Conservation (phyloP, 2,113 vertebrate species). For the Nesogale talazaci region DNA sequence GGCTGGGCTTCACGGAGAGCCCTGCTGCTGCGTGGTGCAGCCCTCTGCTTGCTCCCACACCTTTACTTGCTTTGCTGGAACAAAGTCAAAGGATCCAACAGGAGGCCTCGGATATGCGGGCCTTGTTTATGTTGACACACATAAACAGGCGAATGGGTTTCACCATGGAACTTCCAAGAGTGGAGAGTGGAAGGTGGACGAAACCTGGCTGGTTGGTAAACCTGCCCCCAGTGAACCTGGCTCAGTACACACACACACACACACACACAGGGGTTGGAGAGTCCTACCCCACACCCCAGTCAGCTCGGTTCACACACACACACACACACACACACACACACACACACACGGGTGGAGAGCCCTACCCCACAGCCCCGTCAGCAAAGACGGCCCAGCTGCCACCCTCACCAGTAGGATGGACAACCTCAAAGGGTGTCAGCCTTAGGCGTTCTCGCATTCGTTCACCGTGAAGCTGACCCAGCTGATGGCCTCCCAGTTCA, state of each 20-base stretch:
- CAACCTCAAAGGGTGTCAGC: not conserved
- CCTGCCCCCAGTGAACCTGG: not conserved
- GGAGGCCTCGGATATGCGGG: not conserved
- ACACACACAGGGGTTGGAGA: too few relatives aligned
- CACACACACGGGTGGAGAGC: too few relatives aligned
- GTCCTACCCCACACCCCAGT: not conserved
- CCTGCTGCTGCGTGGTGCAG: not conserved
- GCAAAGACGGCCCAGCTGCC: not conserved
- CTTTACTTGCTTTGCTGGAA: not conserved
- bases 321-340: too few relatives aligned
- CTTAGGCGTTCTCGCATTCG: too few relatives aligned
- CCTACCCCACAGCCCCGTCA: not conserved
- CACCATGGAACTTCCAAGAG: not conserved
- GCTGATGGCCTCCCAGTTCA: not conserved
- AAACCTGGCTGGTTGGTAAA: not conserved
- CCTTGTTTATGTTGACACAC: not conserved
- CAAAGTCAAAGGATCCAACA: not conserved
- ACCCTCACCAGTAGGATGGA: fast-evolving
- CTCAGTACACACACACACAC: too few relatives aligned
- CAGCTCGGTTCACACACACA: too few relatives aligned
- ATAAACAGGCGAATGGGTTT: not conserved
- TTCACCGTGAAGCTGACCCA: not conserved
- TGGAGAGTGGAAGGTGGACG: not conserved
- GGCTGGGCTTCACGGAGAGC: not conserved
- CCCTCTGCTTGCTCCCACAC: too few relatives aligned